Conservation (phyloP, 2,797 vertebrate genomes). For the Danio tinwini region DNA sequence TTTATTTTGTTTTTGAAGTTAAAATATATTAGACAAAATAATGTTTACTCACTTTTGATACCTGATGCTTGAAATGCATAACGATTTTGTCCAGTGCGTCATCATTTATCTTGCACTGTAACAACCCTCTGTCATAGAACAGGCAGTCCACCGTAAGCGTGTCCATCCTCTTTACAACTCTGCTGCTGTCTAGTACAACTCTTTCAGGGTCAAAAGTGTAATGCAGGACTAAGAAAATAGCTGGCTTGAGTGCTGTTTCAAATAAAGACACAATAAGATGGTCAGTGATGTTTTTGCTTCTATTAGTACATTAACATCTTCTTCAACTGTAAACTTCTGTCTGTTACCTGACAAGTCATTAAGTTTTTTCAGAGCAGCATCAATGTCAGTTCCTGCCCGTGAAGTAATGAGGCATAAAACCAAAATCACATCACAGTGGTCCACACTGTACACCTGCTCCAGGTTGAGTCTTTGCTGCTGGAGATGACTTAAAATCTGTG, state of each 20-base stretch:
- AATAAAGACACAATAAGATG: not conserved
- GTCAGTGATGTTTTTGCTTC: too few species aligned
- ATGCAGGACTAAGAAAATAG: constrained; percentile 20
- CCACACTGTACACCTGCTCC: not conserved
- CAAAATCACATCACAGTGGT: too few species aligned
- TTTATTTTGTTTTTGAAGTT: too few species aligned
- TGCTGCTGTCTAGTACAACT: constrained; percentile 14
- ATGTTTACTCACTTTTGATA: not conserved
- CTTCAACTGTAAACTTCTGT: too few species aligned
- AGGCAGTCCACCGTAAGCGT: constrained; percentile 19
- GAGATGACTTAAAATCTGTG: not conserved
- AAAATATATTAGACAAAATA: too few species aligned
- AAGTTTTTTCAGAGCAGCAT: constrained; percentile 30
- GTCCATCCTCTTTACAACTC: not conserved
- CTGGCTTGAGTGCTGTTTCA: constrained; percentile 29
- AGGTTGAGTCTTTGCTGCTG: not conserved
- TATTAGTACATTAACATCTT: not conserved
- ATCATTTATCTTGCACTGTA: not conserved
- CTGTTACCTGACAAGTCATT: constrained; percentile 9
- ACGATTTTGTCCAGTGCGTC: not conserved
- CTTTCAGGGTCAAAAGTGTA: constrained; percentile 6
- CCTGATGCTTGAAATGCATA: not conserved
- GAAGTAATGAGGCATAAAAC: constrained; percentile 38
- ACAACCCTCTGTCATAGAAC: not conserved
- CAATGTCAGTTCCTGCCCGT: constrained; percentile 40